Evolutionary conservation across 2,888 invertebrate species (phyloP).

Genomic region (Kryphioiulus occultus): DNA sequence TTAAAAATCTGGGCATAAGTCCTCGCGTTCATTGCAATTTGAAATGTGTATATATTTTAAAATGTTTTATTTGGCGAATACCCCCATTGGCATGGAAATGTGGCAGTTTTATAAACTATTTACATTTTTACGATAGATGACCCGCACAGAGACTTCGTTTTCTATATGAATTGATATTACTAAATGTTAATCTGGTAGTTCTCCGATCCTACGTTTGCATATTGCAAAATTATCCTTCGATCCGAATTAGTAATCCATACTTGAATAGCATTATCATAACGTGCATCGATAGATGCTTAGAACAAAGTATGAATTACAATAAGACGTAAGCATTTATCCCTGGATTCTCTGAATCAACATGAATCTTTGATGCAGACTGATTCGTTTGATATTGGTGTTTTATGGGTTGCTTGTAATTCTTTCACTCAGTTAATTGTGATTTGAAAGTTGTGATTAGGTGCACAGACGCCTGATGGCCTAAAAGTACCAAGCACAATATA

Average conservation of each 20-base stretch:
- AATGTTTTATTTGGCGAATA: not conserved
- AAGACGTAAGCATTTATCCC: not conserved
- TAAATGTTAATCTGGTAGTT: not conserved
- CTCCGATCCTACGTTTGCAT: not conserved
- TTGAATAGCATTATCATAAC: not conserved
- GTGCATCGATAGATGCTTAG: not conserved
- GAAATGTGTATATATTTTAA: constrained; percentile 28
- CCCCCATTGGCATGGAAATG: not conserved
- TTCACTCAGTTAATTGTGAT: not conserved
- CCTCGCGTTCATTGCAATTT: not conserved
- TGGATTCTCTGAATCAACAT: not conserved
- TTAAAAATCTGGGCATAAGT: constrained; percentile 2
- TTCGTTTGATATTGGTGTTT: not conserved
- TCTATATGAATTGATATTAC: not conserved
- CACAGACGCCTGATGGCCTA: not conserved
- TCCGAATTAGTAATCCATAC: not conserved
- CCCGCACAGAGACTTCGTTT: not conserved
- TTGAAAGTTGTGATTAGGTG: not conserved
- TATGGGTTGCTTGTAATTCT: not conserved
- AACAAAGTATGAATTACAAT: not conserved
- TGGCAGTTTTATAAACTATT: not conserved
- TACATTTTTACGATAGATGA: constrained; percentile 2
- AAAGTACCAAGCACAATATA: not conserved
- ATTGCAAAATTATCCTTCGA: not conserved
- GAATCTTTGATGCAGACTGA: not conserved